Evolutionary conservation across 2,888 invertebrate species (phyloP), one percentile per base, ranked within the genome.

Genomic region (Shargacucullia verbasci): DNA sequence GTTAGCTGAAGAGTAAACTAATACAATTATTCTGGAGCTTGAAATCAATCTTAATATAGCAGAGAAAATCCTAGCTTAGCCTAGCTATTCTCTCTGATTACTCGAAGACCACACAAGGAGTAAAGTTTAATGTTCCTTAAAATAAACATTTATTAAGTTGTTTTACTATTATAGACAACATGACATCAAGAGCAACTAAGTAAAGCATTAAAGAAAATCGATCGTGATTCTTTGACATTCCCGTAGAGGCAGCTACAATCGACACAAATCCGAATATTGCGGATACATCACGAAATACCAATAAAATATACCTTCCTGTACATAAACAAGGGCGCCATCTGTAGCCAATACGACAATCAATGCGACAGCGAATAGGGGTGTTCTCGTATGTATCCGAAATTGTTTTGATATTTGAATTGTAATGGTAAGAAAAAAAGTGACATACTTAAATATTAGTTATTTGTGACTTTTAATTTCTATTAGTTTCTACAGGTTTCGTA

Each of bases 261-360:
- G 73, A 78, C 81, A 81, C 82, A 82, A 79, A 81, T 80, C 76
- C 80, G 76, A 78, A 82, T 80, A 78, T 80, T 80, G 83, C 76
- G 78, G 76, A 79, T 80, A 81, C 82, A 77, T 87, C 90, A 89
- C 89, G 89, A 89, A 81, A 78, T 79, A 59, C 82, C 83, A 87
- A 89, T 89, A 88, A 89, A 86, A 87, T 82, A 85, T 84, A 83
- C 81, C 81, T 79, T 80, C 79, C 76, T 74, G 73, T 73, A 84
- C 81, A 84, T 84, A 83, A 87, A 88, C 86, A 82, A 86, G 86
- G 73, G 80, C 85, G 80, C 82, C 81, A 82, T 72, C 76, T 78
- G 80, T 76, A 66, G 76, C 79, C 66, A 66, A 80, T 81, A 80
- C 76, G 61, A 73, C 71, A 69, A 80, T 80, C 83, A 79, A 80